phyloP scores from a whole-genome alignment of 2,113 vertebrate species.

The Saiga tatarica region DNA sequence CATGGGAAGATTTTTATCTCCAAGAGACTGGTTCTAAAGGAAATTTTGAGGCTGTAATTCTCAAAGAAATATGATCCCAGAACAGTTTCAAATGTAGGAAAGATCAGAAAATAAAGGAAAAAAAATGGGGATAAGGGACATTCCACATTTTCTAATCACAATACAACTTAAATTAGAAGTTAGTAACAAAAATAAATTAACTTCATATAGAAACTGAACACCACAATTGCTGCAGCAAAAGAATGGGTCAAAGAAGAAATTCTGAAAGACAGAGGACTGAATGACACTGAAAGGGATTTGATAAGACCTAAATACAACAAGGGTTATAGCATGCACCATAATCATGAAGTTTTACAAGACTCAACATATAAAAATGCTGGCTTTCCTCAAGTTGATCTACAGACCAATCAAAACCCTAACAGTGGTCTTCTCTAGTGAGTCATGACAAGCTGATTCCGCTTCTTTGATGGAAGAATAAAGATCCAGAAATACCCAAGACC shows the following conservation, averaged over 20 bases:
- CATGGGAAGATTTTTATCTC: not conserved
- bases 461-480: not conserved
- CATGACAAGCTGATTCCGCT: not conserved
- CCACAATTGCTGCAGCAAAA: not conserved
- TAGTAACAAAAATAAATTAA: not conserved
- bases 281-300: not conserved
- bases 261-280: not conserved
- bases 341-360: not conserved
- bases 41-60: not conserved
- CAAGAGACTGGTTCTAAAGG: not conserved
- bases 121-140: not conserved
- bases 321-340: not conserved
- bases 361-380: not conserved
- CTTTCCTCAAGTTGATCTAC: not conserved
- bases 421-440: not conserved
- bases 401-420: not conserved
- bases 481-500: not conserved
- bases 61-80: not conserved
- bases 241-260: not conserved
- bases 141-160: not conserved
- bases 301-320: not conserved
- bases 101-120: not conserved
- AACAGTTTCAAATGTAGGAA: not conserved
- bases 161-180: not conserved
- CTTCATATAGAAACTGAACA: not conserved